Conservation (phyloP, 2,113 vertebrate genomes). For the Cervus canadensis region DNA sequence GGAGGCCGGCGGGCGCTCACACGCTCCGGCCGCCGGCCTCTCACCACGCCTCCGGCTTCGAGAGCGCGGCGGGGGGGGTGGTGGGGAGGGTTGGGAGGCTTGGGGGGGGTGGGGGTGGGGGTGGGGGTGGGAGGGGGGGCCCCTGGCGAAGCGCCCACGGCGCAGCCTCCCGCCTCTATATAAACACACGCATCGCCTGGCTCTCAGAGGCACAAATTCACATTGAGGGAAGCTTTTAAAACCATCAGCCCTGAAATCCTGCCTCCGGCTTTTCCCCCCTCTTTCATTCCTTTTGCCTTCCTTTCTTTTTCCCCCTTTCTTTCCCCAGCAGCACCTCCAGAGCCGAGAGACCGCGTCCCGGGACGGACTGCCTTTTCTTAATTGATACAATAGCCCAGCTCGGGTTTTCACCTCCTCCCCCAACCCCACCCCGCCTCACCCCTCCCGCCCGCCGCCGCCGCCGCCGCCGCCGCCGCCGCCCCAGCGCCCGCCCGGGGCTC, state of each 20-base stretch:
- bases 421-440: no score
- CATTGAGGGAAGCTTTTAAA: conserved; percentile 81
- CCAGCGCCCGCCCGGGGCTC: no score
- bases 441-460: no score
- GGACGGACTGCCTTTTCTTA: conserved; percentile 69
- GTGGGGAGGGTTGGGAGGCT: no score
- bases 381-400: conserved; percentile 74
- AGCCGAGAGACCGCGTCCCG: conserved; percentile 64
- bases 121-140: conserved; percentile 42
- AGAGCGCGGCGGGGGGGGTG: no score
- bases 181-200: conserved; percentile 92
- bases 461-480: no score
- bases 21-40: no score
- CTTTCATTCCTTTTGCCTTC: conserved; percentile 35
- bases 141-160: conserved; percentile 78
- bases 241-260: conserved; percentile 70
- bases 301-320: not conserved
- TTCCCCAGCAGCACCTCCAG: conserved; percentile 66
- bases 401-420: not conserved
- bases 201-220: conserved; percentile 80
- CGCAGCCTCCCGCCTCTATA: conserved; percentile 91
- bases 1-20: no score
- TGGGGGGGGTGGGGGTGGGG: no score
- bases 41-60: no score
- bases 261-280: conserved; percentile 56